A percentile compares a stretch with the other conserved stretches of the same genome.
phyloP scores from a whole-genome alignment of 1,140 invertebrate genomes.

The Rhynchophorus ferrugineus region DNA sequence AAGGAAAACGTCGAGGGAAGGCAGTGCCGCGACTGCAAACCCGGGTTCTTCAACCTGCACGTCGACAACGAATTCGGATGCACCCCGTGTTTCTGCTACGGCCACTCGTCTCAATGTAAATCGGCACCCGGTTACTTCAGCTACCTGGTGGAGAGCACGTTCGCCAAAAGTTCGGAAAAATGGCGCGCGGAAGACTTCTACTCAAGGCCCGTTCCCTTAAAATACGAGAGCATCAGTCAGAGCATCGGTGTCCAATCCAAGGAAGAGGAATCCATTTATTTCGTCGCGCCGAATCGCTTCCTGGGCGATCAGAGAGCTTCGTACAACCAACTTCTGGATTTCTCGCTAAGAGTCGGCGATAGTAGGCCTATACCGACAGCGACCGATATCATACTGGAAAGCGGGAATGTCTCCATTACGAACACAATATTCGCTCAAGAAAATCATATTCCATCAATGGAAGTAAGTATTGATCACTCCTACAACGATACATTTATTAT shows the following conservation, averaged over 20 bases:
- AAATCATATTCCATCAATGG: slow-evolving; percentile 70
- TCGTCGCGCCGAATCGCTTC: slow-evolving; percentile 80
- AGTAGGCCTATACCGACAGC: slow-evolving; percentile 58
- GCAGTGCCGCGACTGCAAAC: slow-evolving; percentile 89
- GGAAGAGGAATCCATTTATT: slow-evolving; percentile 74
- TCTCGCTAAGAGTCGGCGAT: slow-evolving; percentile 80
- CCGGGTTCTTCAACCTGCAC: slow-evolving; percentile 91
- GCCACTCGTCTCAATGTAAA: slow-evolving; percentile 88
- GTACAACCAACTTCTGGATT: slow-evolving; percentile 89
- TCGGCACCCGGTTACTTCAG: slow-evolving; percentile 77
- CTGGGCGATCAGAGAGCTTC: slow-evolving; percentile 90
- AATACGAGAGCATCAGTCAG: slow-evolving; percentile 75
- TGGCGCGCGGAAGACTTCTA: slow-evolving; percentile 72
- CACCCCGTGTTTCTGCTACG: slow-evolving; percentile 97
- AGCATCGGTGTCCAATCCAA: slow-evolving; percentile 68
- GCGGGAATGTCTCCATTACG: slow-evolving; percentile 56
- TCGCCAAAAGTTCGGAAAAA: slow-evolving; percentile 72
- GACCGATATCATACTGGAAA: slow-evolving; percentile 84
- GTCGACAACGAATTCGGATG: slow-evolving; percentile 90
- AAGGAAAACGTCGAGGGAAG: slow-evolving; percentile 93
- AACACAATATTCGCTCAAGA: slow-evolving; percentile 88
- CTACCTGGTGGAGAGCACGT: slow-evolving; percentile 64
- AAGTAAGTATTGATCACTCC: slow-evolving; percentile 49
- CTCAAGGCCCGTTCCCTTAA: slow-evolving; percentile 42
- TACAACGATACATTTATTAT: too few species aligned